Percentiles rank a stretch among this genome's conserved stretches.
phyloP scores from a whole-genome alignment of 1,140 invertebrate species.

The Drosophila novamexicana region DNA sequence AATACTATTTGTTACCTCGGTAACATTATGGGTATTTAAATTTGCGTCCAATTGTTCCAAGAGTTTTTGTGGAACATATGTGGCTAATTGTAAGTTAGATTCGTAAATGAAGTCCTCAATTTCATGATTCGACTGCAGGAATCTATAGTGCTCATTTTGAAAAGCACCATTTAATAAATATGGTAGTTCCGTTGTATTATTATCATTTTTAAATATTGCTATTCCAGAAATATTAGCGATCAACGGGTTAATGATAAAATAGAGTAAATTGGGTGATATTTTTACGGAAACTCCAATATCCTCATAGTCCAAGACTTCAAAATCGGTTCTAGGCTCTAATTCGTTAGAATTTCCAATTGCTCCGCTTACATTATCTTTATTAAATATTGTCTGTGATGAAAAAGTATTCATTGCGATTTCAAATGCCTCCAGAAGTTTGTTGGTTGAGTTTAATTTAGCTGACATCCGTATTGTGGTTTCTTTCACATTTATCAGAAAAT shows the following conservation, averaged over 20 bases:
- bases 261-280: conserved; percentile 84
- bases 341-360: neutral
- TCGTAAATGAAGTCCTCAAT: conserved; percentile 84
- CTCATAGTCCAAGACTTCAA: conserved; percentile 53
- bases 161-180: conserved; percentile 71
- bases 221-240: conserved; percentile 86
- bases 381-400: conserved; percentile 25
- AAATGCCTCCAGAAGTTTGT: conserved; percentile 85
- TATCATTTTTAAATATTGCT: conserved; percentile 79
- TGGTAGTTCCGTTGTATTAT: neutral
- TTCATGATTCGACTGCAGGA: conserved; percentile 84
- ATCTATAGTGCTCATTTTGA: conserved; percentile 83
- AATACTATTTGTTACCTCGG: conserved; percentile 8
- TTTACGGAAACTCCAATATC: conserved; percentile 61
- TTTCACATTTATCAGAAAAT: conserved; percentile 85
- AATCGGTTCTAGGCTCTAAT: conserved; percentile 1
- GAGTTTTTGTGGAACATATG: conserved; percentile 85
- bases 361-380: neutral
- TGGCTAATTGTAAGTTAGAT: conserved; percentile 85
- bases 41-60: conserved; percentile 73
- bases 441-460: conserved; percentile 85
- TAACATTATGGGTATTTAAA: conserved; percentile 43
- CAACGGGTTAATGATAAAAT: conserved; percentile 85
- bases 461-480: conserved; percentile 84
- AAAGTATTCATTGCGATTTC: conserved; percentile 80